A percentile compares a stretch with the other conserved stretches of the same genome.
Evolutionary conservation across 2,888 invertebrate species (phyloP).

Genomic region (Saturnia pavonia): DNA sequence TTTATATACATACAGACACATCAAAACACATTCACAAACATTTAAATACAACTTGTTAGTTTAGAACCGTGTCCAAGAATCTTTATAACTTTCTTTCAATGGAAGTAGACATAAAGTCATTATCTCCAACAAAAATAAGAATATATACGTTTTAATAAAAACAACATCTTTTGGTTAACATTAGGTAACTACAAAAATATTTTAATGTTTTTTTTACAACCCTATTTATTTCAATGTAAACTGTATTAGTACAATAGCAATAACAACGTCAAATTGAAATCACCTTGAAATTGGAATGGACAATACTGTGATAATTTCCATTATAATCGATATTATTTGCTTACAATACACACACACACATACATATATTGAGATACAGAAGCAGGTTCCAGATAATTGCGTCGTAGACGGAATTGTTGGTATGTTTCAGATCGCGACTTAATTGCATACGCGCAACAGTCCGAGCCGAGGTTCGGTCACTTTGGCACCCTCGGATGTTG

Average conservation of each 20-base stretch:
- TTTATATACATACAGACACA: too few relatives aligned
- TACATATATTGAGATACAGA: neutral
- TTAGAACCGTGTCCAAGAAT: too few relatives aligned
- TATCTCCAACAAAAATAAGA: too few relatives aligned
- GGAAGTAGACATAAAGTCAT: too few relatives aligned
- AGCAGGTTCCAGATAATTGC: neutral
- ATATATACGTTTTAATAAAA: neutral
- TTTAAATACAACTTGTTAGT: too few relatives aligned
- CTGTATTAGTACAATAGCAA: neutral
- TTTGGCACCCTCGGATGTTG: too few relatives aligned
- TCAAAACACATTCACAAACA: too few relatives aligned
- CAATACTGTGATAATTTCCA: neutral
- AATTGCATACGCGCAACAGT: too few relatives aligned
- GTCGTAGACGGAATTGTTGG: neutral
- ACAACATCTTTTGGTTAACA: neutral
- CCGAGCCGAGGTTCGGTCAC: too few relatives aligned
- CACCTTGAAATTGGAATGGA: constrained; percentile 1
- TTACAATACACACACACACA: neutral
- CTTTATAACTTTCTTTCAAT: too few relatives aligned
- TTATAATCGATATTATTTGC: neutral
- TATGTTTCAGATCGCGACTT: too few relatives aligned
- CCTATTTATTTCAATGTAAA: neutral
- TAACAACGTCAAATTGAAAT: constrained; percentile 2
- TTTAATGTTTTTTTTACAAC: neutral
- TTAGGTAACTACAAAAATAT: neutral